Evolutionary conservation across 1,140 invertebrate species (phyloP).

Genomic region (Aplysia californica): DNA sequence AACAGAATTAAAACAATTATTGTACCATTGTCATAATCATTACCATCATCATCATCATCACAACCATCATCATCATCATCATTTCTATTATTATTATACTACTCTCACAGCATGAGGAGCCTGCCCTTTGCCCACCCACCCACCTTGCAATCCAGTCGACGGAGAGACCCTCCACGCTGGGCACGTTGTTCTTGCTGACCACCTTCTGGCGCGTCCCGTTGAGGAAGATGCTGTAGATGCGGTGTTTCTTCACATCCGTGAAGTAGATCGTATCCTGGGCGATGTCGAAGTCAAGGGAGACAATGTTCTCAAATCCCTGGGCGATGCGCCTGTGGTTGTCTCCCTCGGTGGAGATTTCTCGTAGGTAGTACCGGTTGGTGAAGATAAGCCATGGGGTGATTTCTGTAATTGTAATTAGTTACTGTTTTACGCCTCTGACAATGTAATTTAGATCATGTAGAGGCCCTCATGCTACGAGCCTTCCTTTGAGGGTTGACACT

Average conservation of each 20-base stretch:
- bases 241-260: slow-evolving; percentile 92
- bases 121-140: too few relatives aligned
- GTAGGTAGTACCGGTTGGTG: slow-evolving; percentile 97
- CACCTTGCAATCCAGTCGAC: slow-evolving; percentile 92
- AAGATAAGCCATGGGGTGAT: slow-evolving; percentile 93
- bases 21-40: too few relatives aligned
- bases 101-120: too few relatives aligned
- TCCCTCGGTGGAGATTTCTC: slow-evolving; percentile 94
- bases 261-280: slow-evolving; percentile 88
- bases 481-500: too few relatives aligned
- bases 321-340: slow-evolving; percentile 87
- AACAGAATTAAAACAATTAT: too few relatives aligned
- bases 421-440: too few relatives aligned
- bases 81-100: too few relatives aligned
- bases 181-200: slow-evolving; percentile 91
- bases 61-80: too few relatives aligned
- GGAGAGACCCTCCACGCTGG: slow-evolving; percentile 95
- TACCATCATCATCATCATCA: too few relatives aligned
- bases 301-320: slow-evolving; percentile 96
- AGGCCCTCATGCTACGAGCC: too few relatives aligned
- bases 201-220: slow-evolving; percentile 75
- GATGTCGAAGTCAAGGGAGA: slow-evolving; percentile 94
- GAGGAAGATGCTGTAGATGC: slow-evolving; percentile 75
- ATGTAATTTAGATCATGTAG: too few relatives aligned
- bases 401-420: slow-evolving; percentile 43